phyloP scores from a whole-genome alignment of 2,113 vertebrate genomes.

The Typhlomys cinereus region DNA sequence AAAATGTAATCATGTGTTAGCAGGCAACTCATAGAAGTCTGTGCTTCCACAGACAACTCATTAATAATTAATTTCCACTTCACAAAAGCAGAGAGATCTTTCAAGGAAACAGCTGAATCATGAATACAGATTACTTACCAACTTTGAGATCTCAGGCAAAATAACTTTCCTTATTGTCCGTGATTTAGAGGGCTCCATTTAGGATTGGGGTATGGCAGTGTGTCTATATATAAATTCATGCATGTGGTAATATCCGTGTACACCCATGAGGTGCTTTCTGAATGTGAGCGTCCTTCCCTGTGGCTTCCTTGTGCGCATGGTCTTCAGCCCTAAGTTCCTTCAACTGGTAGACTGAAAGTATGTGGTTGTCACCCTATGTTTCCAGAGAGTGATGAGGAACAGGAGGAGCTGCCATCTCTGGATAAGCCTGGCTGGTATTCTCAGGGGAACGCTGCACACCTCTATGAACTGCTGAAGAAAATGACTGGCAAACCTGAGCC shows the following conservation, averaged over 20 bases:
- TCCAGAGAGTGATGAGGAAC: conserved; percentile 94
- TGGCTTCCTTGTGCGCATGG: not conserved
- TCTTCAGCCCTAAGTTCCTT: not conserved
- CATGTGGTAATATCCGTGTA: no score
- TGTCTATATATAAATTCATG: not conserved
- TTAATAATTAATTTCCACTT: no score
- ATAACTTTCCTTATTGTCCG: not conserved
- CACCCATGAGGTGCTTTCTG: not conserved
- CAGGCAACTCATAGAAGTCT: not conserved
- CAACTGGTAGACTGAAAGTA: not conserved
- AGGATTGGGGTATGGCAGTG: no score
- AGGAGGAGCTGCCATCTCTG: conserved; percentile 89
- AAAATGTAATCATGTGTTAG: not conserved
- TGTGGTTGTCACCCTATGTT: conserved; percentile 54
- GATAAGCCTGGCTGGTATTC: conserved; percentile 98
- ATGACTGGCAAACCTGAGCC: conserved; percentile 93
- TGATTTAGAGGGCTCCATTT: not conserved
- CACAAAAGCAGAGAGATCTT: not conserved
- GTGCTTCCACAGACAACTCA: no score
- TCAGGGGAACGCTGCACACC: conserved; percentile 94
- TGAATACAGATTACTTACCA: not conserved
- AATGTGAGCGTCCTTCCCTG: not conserved
- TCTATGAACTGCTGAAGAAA: conserved; percentile 93
- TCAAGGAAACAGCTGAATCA: no score
- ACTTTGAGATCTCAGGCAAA: not conserved